phyloP scores from a whole-genome alignment of 1,140 invertebrate genomes.

The Oppia nitens region DNA sequence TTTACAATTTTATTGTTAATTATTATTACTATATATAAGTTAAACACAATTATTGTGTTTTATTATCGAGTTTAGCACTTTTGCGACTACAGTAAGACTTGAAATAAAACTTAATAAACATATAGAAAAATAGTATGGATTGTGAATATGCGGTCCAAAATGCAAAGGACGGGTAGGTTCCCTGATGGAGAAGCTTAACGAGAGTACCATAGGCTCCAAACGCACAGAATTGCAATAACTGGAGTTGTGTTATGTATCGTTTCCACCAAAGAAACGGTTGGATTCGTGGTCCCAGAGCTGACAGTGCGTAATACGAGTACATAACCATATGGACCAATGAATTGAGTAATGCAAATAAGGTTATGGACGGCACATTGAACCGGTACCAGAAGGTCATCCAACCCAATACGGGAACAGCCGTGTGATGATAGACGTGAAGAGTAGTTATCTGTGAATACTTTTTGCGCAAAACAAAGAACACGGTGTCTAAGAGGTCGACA shows the following conservation, averaged over 20 bases:
- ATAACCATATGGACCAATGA: slow-evolving; percentile 40
- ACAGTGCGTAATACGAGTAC: slow-evolving; percentile 38
- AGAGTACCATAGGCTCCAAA: background rate
- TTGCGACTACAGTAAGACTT: slow-evolving; percentile 5
- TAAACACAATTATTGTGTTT: too few species aligned
- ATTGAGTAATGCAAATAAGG: slow-evolving; percentile 47
- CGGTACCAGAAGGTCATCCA: slow-evolving; percentile 15
- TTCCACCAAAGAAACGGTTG: slow-evolving; percentile 41
- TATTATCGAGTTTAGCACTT: background rate
- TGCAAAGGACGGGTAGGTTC: background rate
- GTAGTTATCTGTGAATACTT: slow-evolving; percentile 33
- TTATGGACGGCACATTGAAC: slow-evolving; percentile 18
- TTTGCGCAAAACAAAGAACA: slow-evolving; percentile 34
- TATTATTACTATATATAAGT: too few species aligned
- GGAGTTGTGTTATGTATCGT: slow-evolving; percentile 37
- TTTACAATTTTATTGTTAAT: too few species aligned
- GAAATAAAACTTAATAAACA: slow-evolving; percentile 12
- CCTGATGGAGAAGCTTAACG: background rate
- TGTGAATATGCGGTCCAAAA: slow-evolving; percentile 1
- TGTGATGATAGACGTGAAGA: slow-evolving; percentile 35
- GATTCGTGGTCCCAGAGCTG: slow-evolving; percentile 34
- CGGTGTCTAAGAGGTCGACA: slow-evolving; percentile 32
- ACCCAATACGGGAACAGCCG: slow-evolving; percentile 21
- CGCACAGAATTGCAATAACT: slow-evolving; percentile 29
- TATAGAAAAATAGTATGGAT: background rate